Conservation (phyloP, 1,140 invertebrate genomes). For the Lepidurus arcticus region DNA sequence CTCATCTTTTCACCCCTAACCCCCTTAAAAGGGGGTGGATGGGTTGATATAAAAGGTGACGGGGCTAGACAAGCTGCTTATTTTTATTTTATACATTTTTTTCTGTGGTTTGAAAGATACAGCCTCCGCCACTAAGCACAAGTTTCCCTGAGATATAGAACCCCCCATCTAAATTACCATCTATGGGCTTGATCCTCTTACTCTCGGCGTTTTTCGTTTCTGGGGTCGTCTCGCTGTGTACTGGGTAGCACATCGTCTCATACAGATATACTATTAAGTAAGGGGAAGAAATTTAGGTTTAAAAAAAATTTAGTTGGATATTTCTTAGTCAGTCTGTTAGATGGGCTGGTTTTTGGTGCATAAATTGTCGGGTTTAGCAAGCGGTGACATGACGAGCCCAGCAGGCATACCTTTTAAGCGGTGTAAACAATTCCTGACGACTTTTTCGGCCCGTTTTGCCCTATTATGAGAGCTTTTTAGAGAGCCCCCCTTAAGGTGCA, state of each 20-base stretch:
- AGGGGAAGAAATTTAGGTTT: no score
- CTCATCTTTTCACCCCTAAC: not conserved
- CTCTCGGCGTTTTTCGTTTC: not conserved
- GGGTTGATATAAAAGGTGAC: not conserved
- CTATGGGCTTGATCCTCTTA: constrained; percentile 10
- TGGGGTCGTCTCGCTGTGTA: not conserved
- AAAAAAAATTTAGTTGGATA: not conserved
- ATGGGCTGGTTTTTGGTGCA: not conserved
- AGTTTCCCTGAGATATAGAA: not conserved
- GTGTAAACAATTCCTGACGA: no score
- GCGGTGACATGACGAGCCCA: not conserved
- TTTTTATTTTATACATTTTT: constrained; percentile 11
- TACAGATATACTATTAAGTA: not conserved
- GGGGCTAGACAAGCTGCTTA: not conserved
- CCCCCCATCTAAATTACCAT: not conserved
- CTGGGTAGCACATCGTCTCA: not conserved
- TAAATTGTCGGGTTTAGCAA: no score
- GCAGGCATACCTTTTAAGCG: not conserved
- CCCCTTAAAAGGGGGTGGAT: not conserved
- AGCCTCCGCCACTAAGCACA: not conserved
- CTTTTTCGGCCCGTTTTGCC: not conserved
- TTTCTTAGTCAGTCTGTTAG: not conserved
- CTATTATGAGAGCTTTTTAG: not conserved
- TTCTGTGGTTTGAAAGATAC: constrained; percentile 1
- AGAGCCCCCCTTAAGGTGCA: not conserved